Base-by-base conservation (phyloP, 2,797 vertebrate species). In the Carcharodon carcharias region DNA sequence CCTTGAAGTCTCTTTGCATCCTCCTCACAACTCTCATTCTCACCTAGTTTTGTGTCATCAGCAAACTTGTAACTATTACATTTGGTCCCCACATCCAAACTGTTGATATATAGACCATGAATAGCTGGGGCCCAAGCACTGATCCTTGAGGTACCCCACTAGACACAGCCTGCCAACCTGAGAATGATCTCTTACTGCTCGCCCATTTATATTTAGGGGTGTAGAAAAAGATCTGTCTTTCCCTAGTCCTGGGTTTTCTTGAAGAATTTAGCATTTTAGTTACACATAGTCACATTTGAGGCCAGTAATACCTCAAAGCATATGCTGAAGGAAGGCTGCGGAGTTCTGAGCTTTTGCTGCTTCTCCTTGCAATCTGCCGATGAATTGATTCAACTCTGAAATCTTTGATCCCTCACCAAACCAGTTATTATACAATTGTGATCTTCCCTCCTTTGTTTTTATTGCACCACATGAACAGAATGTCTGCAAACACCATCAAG, bases 361-460 rank as follows among this genome's bases (percentile, higher is more conserved):
- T 94, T 94, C 40, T 40, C 91, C 35, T 65, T 16, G n/a, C 61
- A 94, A 65, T 67, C 58, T 67, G n/a, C 58, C 50, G 92, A 2
- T 69, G 63, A 40, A 94, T 21, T 45, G 61, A 94, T 67, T 94
- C 65, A 94, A 94, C 4, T 93, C 63, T 54, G 50, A 88, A 88
- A 65, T 23, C 11, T 40, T 45, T 67, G 92, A 40, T 94, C 26
- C 35, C 23, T 0, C n/a, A 45, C 63, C n/a, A 50, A 67, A 94
- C n/a, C 40, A 94, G 63, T 94, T 69, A 45, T 94, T 94, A 94
- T 23, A 40, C 67, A 94, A 94, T 94, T 69, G 16, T 69, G 35
- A 94, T 94, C 61, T 67, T 94, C 40, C n/a, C 23, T 94, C 40
- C 92, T 94, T 94, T 94, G 63, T 65, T 40, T 31, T 40, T 65